Percentiles rank a stretch among this genome's conserved stretches.
Conservation (phyloP, 2,113 vertebrate species). For the Bubalus kerabau region DNA sequence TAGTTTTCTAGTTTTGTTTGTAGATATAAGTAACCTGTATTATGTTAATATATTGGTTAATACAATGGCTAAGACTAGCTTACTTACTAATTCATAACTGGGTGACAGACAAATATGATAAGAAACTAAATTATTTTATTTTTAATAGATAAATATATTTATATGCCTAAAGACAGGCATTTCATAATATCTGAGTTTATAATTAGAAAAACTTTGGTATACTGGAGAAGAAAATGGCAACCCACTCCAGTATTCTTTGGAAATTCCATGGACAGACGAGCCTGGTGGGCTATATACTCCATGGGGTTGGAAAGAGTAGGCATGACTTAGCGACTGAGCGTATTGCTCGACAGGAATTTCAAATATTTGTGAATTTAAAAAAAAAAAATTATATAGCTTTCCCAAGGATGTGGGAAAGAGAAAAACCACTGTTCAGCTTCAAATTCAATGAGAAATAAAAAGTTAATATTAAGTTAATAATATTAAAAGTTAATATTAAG, state of each 20-base stretch:
- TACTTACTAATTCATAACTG: neutral
- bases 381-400: neutral
- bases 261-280: too few relatives aligned
- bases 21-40: neutral
- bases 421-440: neutral
- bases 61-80: neutral
- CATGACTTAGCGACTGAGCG: too few relatives aligned
- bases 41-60: neutral
- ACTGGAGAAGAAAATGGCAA: too few relatives aligned
- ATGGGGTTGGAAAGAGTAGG: too few relatives aligned
- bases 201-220: neutral
- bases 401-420: neutral
- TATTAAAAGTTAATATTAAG: neutral
- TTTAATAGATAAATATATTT: neutral
- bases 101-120: neutral
- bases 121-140: neutral
- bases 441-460: neutral
- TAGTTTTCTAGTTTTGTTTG: neutral
- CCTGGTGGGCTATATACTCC: too few relatives aligned
- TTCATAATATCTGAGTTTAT: neutral
- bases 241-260: too few relatives aligned
- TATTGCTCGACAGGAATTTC: neutral
- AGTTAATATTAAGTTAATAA: neutral
- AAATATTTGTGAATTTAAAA: neutral
- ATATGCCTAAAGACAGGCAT: neutral